Evolutionary conservation across 1,140 invertebrate species (phyloP).

Genomic region (Ectropis grisescens): DNA sequence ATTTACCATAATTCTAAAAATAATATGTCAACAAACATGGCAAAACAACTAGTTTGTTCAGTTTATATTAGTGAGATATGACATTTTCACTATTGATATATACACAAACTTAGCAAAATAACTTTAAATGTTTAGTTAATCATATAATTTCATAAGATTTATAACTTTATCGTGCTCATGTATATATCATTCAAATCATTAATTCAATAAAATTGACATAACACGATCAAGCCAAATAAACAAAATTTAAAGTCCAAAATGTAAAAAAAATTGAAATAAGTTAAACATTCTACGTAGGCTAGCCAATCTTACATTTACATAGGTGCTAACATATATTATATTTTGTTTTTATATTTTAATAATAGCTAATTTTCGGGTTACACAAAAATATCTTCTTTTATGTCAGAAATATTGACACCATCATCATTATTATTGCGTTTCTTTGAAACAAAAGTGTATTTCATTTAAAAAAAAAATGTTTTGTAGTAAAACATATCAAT

Average conservation of each 20-base stretch:
- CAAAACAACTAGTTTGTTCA: too few relatives aligned
- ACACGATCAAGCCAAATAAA: slow-evolving; percentile 19
- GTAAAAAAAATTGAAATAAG: slow-evolving; percentile 27
- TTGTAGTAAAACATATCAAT: not conserved
- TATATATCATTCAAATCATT: too few relatives aligned
- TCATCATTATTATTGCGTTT: not conserved
- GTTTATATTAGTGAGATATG: too few relatives aligned
- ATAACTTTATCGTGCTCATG: too few relatives aligned
- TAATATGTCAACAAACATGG: too few relatives aligned
- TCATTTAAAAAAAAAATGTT: not conserved
- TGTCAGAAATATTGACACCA: slow-evolving; percentile 4
- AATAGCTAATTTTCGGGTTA: slow-evolving; percentile 5
- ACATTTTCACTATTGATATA: too few relatives aligned
- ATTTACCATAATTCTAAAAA: too few relatives aligned
- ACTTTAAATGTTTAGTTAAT: slow-evolving; percentile 3
- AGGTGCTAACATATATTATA: slow-evolving; percentile 52
- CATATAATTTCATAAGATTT: slow-evolving; percentile 1
- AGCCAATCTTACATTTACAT: slow-evolving; percentile 28
- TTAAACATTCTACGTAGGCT: slow-evolving; percentile 47
- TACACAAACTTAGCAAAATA: too few relatives aligned
- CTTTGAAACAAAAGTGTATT: not conserved
- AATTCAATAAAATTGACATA: too few relatives aligned
- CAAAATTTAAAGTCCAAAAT: slow-evolving; percentile 2
- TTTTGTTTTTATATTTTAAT: slow-evolving; percentile 33
- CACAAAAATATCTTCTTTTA: slow-evolving; percentile 1